These are phyloP conservation scores for Trichacis sp. DNA, from an alignment of 2,888 invertebrate genomes.

Conservation along the genomic window DNA sequence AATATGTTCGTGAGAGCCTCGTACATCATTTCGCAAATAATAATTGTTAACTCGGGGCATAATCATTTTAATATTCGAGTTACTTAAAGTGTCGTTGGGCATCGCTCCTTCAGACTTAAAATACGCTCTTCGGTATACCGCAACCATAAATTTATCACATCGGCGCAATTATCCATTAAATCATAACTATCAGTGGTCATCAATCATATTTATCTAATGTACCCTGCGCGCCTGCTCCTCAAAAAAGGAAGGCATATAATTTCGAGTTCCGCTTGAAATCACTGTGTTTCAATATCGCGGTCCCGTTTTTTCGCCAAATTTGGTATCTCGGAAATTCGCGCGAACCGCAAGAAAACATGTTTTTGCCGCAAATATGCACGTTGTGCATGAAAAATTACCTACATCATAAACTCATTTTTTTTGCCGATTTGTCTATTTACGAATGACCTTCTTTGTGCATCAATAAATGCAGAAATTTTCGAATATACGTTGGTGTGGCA, in stretches of 20 bases:
- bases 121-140: conserved; percentile 21
- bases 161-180: conserved; percentile 35
- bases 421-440: no score
- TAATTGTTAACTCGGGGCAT: conserved; percentile 23
- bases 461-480: no score
- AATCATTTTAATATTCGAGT: conserved; percentile 29
- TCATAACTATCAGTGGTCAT: conserved; percentile 32
- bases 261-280: neutral
- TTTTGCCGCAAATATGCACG: neutral
- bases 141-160: conserved; percentile 25
- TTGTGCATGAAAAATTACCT: no score
- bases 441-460: no score
- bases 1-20: conserved; percentile 13
- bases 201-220: conserved; percentile 38
- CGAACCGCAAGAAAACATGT: neutral
- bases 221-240: conserved; percentile 18
- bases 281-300: neutral
- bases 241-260: conserved; percentile 11
- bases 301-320: neutral
- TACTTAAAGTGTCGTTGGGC: conserved; percentile 24
- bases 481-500: no score
- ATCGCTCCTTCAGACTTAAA: conserved; percentile 24
- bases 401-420: no score
- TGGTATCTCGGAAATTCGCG: neutral
- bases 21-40: conserved; percentile 26